Base-by-base conservation (phyloP, 2,888 invertebrate species). In the Orthosia gracilis region DNA sequence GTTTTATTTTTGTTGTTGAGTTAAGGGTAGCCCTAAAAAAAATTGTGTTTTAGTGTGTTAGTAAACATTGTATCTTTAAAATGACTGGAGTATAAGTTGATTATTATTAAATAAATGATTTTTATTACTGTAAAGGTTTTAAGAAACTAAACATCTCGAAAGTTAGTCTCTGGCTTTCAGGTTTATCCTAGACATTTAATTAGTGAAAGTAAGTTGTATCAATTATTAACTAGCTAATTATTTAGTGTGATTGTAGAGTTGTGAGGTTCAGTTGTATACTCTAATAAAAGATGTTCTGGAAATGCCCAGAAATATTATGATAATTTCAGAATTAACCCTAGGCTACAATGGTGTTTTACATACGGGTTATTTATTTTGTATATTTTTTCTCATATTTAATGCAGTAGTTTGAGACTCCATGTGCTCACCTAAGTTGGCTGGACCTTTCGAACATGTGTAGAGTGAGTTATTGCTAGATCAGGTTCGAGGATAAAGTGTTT, bases 151-250 rank as follows among this genome's bases (percentile, higher is more conserved):
- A 40, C 15, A 21, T 40, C 31, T n/a, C 0, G 23, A 55, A 49
- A n/a, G 11, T 18, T 45, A 18, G 52, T 45, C 2, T 26, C 17
- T 17, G 54, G 3, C 23, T 49, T 26, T 50, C 1, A 59, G 26
- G 40, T 58, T 3, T 45, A 78, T 62, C 23, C 5, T 47, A 69
- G 62, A 70, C 52, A 58, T 57, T 62, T 62, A 49, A 40, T 40
- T 31, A 76, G 83, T 80, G 72, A 80, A 78, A 78, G 72, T 78
- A 50, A 21, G 50, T 54, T 50, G 54, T 15, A 26, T 49, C 18
- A 26, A 45, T 50, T 17, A 52, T 31, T 18, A 12, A 31, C 15
- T 21, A 12, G 21, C 15, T 26, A 59, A 55, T 26, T 18, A 55
- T 50, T 40, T 11, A 58, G 17, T n/a, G 49, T 49, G 0, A 59